These are phyloP conservation scores for Halcyon senegalensis DNA, from an alignment of 2,113 vertebrate species.

Conservation along the genomic window DNA sequence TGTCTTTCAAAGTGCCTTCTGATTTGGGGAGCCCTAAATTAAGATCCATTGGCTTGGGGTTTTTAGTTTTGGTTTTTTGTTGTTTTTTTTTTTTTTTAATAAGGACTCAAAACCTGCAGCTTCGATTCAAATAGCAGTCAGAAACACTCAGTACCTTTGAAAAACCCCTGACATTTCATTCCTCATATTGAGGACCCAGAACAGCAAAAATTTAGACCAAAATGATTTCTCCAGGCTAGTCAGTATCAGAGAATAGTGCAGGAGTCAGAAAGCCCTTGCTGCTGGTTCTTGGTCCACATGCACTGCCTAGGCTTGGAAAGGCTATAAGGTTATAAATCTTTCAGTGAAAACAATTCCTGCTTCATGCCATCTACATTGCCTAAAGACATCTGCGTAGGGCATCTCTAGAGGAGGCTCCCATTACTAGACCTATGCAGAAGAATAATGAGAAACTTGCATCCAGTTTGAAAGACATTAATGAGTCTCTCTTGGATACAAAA, in stretches of 20 bases:
- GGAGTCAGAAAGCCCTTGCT: slow-evolving; percentile 38
- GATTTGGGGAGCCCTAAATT: slow-evolving; percentile 68
- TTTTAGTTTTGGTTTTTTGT: neutral
- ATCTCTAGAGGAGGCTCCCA: slow-evolving; percentile 60
- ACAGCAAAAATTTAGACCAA: slow-evolving; percentile 36
- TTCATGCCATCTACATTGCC: slow-evolving; percentile 52
- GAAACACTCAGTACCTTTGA: slow-evolving; percentile 27
- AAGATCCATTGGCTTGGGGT: slow-evolving; percentile 14
- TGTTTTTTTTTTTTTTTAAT: neutral
- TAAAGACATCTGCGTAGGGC: slow-evolving; percentile 53
- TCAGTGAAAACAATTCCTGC: slow-evolving; percentile 52
- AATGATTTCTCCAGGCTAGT: slow-evolving; percentile 39
- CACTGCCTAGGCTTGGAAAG: slow-evolving; percentile 25
- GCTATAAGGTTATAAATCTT: slow-evolving; percentile 59
- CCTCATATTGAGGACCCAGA: slow-evolving; percentile 13
- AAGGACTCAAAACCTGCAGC: slow-evolving; percentile 38
- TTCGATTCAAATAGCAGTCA: slow-evolving; percentile 27
- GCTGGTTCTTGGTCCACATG: slow-evolving; percentile 11
- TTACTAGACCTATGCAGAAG: slow-evolving; percentile 38
- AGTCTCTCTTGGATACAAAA: slow-evolving; percentile 60
- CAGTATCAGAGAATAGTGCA: slow-evolving; percentile 1
- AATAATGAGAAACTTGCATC: slow-evolving; percentile 56
- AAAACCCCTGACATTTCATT: slow-evolving; percentile 35
- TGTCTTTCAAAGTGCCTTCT: slow-evolving; percentile 65
- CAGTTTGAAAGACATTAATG: slow-evolving; percentile 58